phyloP scores from a whole-genome alignment of 2,888 invertebrate genomes.

The Adelognathus sp. region DNA sequence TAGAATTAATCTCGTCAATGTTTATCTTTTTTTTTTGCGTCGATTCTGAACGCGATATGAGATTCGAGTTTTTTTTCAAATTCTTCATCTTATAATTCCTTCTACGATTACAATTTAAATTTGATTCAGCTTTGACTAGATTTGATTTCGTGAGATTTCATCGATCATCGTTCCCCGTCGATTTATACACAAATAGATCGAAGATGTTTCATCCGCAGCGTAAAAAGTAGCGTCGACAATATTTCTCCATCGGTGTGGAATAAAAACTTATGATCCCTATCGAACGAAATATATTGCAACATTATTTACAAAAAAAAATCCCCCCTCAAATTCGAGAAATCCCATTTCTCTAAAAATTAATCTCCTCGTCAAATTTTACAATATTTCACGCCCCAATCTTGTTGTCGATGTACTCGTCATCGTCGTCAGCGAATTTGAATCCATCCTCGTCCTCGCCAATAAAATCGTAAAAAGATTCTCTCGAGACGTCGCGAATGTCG shows the following conservation, averaged over 20 bases:
- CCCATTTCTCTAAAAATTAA: neutral
- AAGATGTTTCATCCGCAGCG: neutral
- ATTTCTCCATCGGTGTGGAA: neutral
- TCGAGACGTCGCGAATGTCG: conserved; percentile 69
- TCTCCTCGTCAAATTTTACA: neutral
- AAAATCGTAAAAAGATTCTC: conserved; percentile 73
- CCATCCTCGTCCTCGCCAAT: conserved; percentile 73
- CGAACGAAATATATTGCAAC: neutral
- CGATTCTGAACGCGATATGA: conserved; percentile 45
- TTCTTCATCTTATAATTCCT: conserved; percentile 16
- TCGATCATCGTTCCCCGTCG: neutral
- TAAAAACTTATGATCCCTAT: neutral
- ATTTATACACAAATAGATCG: conserved; percentile 44
- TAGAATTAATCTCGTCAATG: neutral
- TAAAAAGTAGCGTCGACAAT: neutral
- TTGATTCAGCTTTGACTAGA: conserved; percentile 46
- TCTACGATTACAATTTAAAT: too few relatives aligned
- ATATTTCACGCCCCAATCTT: conserved; percentile 67
- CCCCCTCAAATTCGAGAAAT: neutral
- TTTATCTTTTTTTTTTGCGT: neutral
- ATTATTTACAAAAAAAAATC: conserved; percentile 20
- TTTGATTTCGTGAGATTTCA: conserved; percentile 38
- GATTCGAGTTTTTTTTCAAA: conserved; percentile 16
- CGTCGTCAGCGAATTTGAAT: conserved; percentile 77
- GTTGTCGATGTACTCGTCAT: conserved; percentile 76